A percentile compares a stretch with the other conserved stretches of the same genome.
These are phyloP conservation scores for Drosophila macrospina DNA, from an alignment of 2,888 invertebrate species.

Conservation along the genomic window DNA sequence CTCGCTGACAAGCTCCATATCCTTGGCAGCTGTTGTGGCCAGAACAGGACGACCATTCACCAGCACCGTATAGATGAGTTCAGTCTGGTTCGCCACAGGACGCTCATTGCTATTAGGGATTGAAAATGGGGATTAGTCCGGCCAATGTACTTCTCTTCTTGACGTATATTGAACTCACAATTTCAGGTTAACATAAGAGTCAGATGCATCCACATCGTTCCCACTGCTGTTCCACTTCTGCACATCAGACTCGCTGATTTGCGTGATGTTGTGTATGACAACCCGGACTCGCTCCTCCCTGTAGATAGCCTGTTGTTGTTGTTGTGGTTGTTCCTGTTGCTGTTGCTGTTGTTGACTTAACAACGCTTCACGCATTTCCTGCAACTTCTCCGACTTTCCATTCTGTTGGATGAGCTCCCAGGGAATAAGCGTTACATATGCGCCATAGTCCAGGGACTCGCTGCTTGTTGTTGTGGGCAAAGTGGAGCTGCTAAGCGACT, in stretches of 20 bases:
- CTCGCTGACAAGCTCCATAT: constrained; percentile 92
- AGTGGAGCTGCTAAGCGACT: constrained; percentile 38
- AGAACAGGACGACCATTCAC: constrained; percentile 92
- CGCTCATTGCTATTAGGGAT: constrained; percentile 77
- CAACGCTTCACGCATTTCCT: constrained; percentile 58
- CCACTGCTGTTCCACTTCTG: constrained; percentile 70
- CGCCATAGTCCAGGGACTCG: constrained; percentile 64
- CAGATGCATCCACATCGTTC: constrained; percentile 57
- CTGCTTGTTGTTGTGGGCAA: constrained; percentile 38
- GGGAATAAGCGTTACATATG: constrained; percentile 73
- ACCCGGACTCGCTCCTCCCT: constrained; percentile 87
- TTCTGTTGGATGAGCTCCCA: constrained; percentile 82
- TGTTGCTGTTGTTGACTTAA: constrained; percentile 53
- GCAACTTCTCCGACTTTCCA: constrained; percentile 77
- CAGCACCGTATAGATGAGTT: constrained; percentile 92
- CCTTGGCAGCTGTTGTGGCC: constrained; percentile 92
- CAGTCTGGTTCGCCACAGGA: constrained; percentile 85
- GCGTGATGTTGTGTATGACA: constrained; percentile 89
- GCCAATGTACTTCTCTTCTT: too few species aligned
- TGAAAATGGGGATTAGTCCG: background rate
- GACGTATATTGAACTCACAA: constrained; percentile 65
- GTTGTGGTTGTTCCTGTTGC: constrained; percentile 9
- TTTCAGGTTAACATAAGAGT: constrained; percentile 81
- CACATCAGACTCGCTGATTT: constrained; percentile 85
- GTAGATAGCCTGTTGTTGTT: constrained; percentile 58